Percentiles rank a stretch among this genome's conserved stretches.
phyloP scores from a whole-genome alignment of 2,888 invertebrate genomes.

The Ormyrus pomaceus region DNA sequence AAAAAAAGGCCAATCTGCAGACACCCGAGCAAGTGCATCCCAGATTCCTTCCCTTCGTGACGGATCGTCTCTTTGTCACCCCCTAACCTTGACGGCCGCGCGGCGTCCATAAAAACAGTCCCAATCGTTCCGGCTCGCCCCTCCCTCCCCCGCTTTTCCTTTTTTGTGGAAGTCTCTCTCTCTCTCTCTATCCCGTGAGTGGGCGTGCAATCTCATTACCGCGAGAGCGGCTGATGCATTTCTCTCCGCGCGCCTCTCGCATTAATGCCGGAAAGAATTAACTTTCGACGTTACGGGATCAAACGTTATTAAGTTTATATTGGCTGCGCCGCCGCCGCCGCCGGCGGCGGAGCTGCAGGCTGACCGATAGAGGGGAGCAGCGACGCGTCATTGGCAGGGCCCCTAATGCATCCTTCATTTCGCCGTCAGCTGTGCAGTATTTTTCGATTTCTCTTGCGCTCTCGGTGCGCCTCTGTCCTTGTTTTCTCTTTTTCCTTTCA shows the following conservation, averaged over 20 bases:
- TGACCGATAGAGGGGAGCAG: conserved; percentile 38
- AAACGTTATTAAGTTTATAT: conserved; percentile 73
- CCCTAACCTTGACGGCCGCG: no score
- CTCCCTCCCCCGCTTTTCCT: conserved; percentile 55
- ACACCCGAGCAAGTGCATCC: no score
- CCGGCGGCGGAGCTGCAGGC: conserved; percentile 19
- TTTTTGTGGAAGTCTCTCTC: background rate
- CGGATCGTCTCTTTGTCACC: no score
- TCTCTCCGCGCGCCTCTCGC: conserved; percentile 65
- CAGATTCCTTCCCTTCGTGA: no score
- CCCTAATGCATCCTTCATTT: conserved; percentile 60
- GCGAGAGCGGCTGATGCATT: conserved; percentile 61
- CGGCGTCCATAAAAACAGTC: no score
- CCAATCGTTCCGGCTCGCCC: conserved; percentile 55
- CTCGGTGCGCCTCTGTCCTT: conserved; percentile 1
- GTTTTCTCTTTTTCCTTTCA: background rate
- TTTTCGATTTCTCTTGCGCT: conserved; percentile 46
- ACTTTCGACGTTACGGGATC: conserved; percentile 71
- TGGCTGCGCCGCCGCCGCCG: conserved; percentile 59
- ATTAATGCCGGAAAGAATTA: conserved; percentile 74
- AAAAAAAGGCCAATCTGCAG: no score
- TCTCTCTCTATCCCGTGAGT: no score
- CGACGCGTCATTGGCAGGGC: conserved; percentile 42
- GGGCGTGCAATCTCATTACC: conserved; percentile 40
- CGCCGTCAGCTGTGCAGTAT: conserved; percentile 59